Conservation (phyloP, 2,113 vertebrate species). For the Cephalopholis sonnerati region DNA sequence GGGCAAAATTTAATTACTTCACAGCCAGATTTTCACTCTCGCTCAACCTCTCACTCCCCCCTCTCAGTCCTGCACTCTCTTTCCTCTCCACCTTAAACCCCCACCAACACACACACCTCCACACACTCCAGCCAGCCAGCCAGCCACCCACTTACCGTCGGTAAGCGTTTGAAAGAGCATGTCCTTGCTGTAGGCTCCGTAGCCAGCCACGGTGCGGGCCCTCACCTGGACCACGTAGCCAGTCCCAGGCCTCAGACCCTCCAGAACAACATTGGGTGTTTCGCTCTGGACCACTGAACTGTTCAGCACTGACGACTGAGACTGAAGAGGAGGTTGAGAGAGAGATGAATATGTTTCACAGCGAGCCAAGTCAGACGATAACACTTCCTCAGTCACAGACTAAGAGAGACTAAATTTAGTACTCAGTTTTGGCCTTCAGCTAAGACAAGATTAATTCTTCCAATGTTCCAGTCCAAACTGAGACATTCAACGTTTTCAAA, state of each 20-base stretch:
- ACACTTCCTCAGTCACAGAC: conserved; percentile 22
- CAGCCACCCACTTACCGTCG: conserved; percentile 85
- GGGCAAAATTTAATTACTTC: conserved; percentile 63
- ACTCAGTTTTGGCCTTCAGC: conserved; percentile 19
- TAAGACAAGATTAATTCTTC: conserved; percentile 20
- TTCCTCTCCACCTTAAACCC: conserved; percentile 31
- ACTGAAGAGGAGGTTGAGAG: conserved; percentile 77
- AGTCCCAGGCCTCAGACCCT: conserved; percentile 92
- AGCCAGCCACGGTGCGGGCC: conserved; percentile 95
- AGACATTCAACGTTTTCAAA: conserved; percentile 2
- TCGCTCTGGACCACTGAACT: conserved; percentile 94
- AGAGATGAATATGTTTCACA: conserved; percentile 21
- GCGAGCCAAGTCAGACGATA: conserved; percentile 8
- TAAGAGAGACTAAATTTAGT: conserved; percentile 22
- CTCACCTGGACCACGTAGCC: conserved; percentile 97
- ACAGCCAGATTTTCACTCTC: conserved; percentile 53
- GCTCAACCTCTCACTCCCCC: conserved; percentile 31
- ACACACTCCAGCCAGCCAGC: conserved; percentile 30
- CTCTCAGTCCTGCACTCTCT: conserved; percentile 33
- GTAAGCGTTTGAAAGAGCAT: conserved; percentile 99
- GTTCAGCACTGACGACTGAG: conserved; percentile 91
- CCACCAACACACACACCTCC: conserved; percentile 14
- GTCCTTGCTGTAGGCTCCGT: conserved; percentile 95
- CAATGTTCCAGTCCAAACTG: conserved; percentile 6
- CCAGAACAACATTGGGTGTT: conserved; percentile 91